Conservation (phyloP, 2,888 invertebrate genomes). For the Cosmia trapezina region DNA sequence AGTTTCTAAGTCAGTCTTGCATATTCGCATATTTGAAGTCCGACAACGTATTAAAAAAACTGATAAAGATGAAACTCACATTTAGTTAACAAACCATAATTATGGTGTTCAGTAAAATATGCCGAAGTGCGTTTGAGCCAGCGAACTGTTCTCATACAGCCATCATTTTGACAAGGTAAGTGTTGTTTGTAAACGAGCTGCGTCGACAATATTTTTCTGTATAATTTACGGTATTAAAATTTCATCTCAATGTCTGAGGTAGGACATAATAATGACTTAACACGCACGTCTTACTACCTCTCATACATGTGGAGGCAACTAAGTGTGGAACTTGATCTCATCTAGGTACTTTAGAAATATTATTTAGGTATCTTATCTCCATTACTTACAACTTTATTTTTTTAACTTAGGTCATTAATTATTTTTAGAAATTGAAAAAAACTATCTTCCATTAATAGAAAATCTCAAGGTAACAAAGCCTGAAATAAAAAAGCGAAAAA, state of each 20-base stretch:
- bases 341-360: slow-evolving; percentile 7
- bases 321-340: slow-evolving; percentile 34
- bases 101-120: slow-evolving; percentile 66
- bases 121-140: slow-evolving; percentile 69
- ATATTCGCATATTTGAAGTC: slow-evolving; percentile 53
- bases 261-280: slow-evolving; percentile 72
- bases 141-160: slow-evolving; percentile 68
- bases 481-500: slow-evolving; percentile 1
- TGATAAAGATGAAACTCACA: slow-evolving; percentile 58
- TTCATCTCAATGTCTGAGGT: slow-evolving; percentile 71
- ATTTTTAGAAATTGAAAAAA: neutral
- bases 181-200: slow-evolving; percentile 72
- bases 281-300: slow-evolving; percentile 69
- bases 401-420: neutral
- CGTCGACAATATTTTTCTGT: slow-evolving; percentile 76
- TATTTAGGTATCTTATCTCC: neutral
- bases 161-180: slow-evolving; percentile 76
- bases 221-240: slow-evolving; percentile 75
- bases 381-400: no score
- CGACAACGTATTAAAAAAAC: slow-evolving; percentile 48
- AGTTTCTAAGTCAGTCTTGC: slow-evolving; percentile 28
- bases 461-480: neutral
- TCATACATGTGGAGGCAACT: slow-evolving; percentile 47
- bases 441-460: no score
- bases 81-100: slow-evolving; percentile 60